A percentile compares a stretch with the other conserved stretches of the same genome.
Conservation (phyloP, 2,888 invertebrate genomes). For the Caenorhabditis wallacei region DNA sequence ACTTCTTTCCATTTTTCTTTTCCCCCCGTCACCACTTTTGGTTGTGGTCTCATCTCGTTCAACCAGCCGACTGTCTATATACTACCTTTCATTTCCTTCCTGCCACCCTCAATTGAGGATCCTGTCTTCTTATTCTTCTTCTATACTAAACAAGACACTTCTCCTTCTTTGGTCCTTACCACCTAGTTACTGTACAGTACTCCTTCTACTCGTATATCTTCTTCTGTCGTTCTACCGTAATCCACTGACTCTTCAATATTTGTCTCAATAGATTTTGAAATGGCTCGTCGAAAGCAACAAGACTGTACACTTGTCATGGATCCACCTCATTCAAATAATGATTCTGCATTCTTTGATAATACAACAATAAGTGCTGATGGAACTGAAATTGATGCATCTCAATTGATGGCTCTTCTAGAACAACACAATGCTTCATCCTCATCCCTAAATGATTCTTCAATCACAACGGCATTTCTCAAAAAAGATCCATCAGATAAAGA, state of each 20-base stretch:
- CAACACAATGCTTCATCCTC: conserved; percentile 6
- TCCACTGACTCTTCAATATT: neutral
- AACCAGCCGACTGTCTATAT: conserved; percentile 50
- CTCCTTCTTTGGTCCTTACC: too few species aligned
- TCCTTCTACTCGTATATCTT: neutral
- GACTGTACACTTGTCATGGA: conserved; percentile 41
- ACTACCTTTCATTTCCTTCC: conserved; percentile 29
- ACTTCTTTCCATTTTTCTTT: conserved; percentile 11
- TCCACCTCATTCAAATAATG: conserved; percentile 27
- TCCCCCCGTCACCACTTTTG: conserved; percentile 28
- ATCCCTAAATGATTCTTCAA: neutral
- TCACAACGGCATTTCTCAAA: neutral
- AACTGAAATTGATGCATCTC: conserved; percentile 42
- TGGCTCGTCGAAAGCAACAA: conserved; percentile 59
- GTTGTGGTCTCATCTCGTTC: conserved; percentile 30
- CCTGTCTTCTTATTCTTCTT: conserved; percentile 9
- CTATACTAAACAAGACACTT: too few species aligned
- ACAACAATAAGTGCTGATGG: neutral
- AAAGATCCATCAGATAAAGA: conserved; percentile 14
- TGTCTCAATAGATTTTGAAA: neutral
- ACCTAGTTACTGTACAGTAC: neutral
- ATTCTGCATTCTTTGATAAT: conserved; percentile 40
- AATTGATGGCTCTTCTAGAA: conserved; percentile 62
- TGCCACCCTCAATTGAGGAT: neutral
- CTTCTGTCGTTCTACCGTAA: neutral